Base-by-base conservation (phyloP, 64 coral and sea anemone genomes). In the Trachythela sp. region DNA sequence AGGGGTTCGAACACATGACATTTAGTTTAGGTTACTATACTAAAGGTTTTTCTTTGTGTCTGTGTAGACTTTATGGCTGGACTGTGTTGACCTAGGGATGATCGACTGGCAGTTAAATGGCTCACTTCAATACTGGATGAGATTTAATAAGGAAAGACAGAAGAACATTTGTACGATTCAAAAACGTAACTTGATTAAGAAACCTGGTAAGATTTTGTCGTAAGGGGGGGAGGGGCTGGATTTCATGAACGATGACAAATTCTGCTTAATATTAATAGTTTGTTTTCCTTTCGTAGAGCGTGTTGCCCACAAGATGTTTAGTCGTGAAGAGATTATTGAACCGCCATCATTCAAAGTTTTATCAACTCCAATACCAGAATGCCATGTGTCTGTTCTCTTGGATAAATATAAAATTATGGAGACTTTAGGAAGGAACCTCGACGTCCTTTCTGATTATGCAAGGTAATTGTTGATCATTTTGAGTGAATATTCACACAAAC, bases 21-120 rank as follows among this genome's bases (percentile, higher is more conserved):
- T 39, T 64, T n/a, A 7, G 67, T 72, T 91, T 37, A 85, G 56
- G 24, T 11, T 13, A 72, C 10, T 2, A 15, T 54, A 39, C 35
- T 36, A 67, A 38, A 41, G 14, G 20, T 54, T 86, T 86, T 49
- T 1, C 10, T 42, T 20, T 56, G 22, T 39, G 22, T 30, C 8
- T 67, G 40, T 84, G 48, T 36, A 99, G 96, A 89, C 91, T 43
- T 89, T 89, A 0, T 99, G 96, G 96, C 20, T 83, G 22, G 96
- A 99, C 43, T 93, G 91, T 48, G 67, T 94, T 8, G 91, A 95
- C 40, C 3, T 90, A n/a, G 94, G 85, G 36, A 95, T 93, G 80
- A 94, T 99, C 88, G 96, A 95, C 29, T 89, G 92, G 93, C 93
- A 99, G 68, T 60, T 99, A 20, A 91, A 83, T 48, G 93, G 91